Base-by-base conservation (phyloP, 2,888 invertebrate species). In the Myopa tessellatipennis region DNA sequence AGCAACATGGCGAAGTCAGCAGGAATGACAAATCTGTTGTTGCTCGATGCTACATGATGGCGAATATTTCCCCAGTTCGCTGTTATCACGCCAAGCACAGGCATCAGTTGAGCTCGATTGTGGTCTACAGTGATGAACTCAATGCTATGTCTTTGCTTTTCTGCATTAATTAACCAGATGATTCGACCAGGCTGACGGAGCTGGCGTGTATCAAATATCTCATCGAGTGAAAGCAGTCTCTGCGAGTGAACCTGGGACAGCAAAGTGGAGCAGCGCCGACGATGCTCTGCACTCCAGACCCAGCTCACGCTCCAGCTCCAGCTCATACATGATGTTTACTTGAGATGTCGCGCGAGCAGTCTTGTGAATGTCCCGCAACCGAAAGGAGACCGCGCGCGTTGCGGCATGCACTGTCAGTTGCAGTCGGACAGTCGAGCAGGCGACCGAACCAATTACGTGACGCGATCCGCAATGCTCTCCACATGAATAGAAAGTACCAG, bases 271-370 rank as follows among this genome's bases (percentile, higher is more conserved):
- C 52, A 40, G n/a, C 45, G 63, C 38, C 4, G 7, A 10, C 26
- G 61, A 61, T 6, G 36, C 63, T 63, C 34, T 12, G 34, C 34
- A 26, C 18, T 18, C 4, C 63, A 5, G 34, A 1, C 12, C 58
- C 6, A 6, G 58, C 58, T 16, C 6, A 58, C 58, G 38, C 60
- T 34, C 14, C 60, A 61, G 16, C 72, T 58, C 40, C 45, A 65
- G 67, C 26, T 52, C 38, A 14, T 67, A 75, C 71, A 73, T 78
- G 78, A 58, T 78, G 77, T 73, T 78, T 63, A 75, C 78, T 78
- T 77, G 67, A 72, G 77, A 78, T 80, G 80, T 76, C 77, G 79
- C 74, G 65, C 63, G 34, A 40, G 16, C 26, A 50, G 50, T 7
- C 5, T 63, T 58, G 69, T n/a, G 34, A 61, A 45, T 60, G 26